Evolutionary conservation across 1,140 invertebrate species (phyloP), one percentile per base, ranked within the genome.

Genomic region (Zaprionus gabonicus): DNA sequence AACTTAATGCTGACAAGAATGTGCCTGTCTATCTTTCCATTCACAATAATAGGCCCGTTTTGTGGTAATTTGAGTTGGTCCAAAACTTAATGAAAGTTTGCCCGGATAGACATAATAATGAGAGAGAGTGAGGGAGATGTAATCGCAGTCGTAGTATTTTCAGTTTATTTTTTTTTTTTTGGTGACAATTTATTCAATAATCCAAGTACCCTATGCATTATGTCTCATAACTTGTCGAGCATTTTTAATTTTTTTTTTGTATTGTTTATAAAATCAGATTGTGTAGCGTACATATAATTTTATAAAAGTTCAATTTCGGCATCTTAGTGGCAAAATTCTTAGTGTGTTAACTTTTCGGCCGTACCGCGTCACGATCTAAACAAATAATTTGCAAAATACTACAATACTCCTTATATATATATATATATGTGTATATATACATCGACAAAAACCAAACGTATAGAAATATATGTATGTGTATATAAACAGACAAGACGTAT

Each of bases 221-320:
- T 71, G 59, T 66, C 46, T 81, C 78, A 85, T 53, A 36, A 38
- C 31, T 57, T 57, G 44, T 71, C 53, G 38, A 63, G 65, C 44
- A 51, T 51, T 51, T 58, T 46, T 60, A 53, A 17, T 80, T 82
- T 82, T 80, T 49, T 86, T 38, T 68, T 31, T 68, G 82, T 82
- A 79, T 63, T 85, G 82, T 86, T 86, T 81, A 82, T 49, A 88
- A 72, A 90, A 84, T 79, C 81, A 88, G 81, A 87, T 83, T 90
- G 84, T 90, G 84, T 88, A 73, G 69, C 84, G 84, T 87, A 87
- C 77, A 87, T 78, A 79, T 86, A 81, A 73, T 84, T 88, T 87
- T 73, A 84, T 81, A 81, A 88, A 88, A 84, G 75, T 90, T 76
- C 28, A 77, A 84, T 90, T 88, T 88, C 81, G 85, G 84, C 83